These are phyloP conservation scores for Scomber japonicus DNA, from an alignment of 2,113 vertebrate genomes.

Conservation along the genomic window DNA sequence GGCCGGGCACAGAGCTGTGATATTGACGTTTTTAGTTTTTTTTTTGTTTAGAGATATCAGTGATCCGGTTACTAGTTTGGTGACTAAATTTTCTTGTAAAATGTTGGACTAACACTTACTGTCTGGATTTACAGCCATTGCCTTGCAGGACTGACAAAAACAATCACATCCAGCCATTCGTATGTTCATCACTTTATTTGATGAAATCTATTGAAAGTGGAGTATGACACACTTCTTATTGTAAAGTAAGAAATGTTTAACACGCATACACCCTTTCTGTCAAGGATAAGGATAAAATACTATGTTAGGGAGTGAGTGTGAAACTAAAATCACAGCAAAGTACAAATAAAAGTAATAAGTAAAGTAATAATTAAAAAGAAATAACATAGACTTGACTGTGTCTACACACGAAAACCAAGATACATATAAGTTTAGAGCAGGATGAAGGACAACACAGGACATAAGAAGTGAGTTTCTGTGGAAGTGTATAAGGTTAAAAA, in stretches of 20 bases:
- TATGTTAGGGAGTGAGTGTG: background rate
- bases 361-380: no score
- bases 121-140: background rate
- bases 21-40: conserved; percentile 68
- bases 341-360: background rate
- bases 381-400: no score
- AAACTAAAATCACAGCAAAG: background rate
- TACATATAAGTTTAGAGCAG: no score
- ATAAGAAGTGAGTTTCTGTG: background rate
- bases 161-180: background rate
- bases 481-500: no score
- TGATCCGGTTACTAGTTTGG: conserved; percentile 24
- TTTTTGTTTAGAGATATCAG: conserved; percentile 3
- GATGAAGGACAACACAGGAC: no score
- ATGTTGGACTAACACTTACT: background rate
- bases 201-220: background rate
- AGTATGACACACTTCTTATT: background rate
- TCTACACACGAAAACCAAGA: no score
- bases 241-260: background rate
- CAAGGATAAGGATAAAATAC: background rate
- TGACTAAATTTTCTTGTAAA: background rate
- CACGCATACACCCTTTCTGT: fast-evolving
- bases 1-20: conserved; percentile 86
- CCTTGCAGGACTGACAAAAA: background rate
- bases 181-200: background rate